phyloP scores from a whole-genome alignment of 23 tunicate species.

The Styela clava region DNA sequence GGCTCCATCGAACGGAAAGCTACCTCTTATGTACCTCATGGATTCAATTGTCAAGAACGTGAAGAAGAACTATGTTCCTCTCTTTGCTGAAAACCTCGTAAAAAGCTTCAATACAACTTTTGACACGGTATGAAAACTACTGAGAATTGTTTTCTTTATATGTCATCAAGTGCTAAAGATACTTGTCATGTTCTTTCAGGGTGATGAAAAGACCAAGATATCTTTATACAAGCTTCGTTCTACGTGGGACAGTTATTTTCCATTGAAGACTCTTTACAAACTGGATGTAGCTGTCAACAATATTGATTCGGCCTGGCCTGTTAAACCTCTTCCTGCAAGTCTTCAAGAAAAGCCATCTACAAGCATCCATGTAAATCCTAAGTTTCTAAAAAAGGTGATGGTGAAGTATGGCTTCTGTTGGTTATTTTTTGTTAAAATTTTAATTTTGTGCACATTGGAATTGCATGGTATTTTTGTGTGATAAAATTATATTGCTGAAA shows the following conservation, averaged over 20 bases:
- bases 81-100: constrained; percentile 71
- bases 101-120: constrained; percentile 60
- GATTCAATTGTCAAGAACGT: constrained; percentile 97
- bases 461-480: background rate
- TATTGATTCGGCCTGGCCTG: constrained; percentile 91
- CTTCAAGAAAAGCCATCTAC: constrained; percentile 55
- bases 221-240: constrained; percentile 77
- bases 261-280: constrained; percentile 49
- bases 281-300: constrained; percentile 54
- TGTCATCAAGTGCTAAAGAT: background rate
- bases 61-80: constrained; percentile 78
- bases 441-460: background rate
- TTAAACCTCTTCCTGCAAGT: constrained; percentile 69
- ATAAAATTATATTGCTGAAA: too few species aligned
- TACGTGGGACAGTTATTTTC: constrained; percentile 87
- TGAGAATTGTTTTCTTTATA: background rate
- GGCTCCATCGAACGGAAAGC: constrained; percentile 34
- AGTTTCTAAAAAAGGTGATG: constrained; percentile 70
- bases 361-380: constrained; percentile 87
- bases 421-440: too few species aligned
- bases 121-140: constrained; percentile 40
- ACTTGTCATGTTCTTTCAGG: constrained; percentile 27
- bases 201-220: constrained; percentile 73
- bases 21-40: constrained; percentile 77
- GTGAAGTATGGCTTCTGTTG: constrained; percentile 1